Base-by-base conservation (phyloP, 2,888 invertebrate genomes). In the Sialis fuliginosa region DNA sequence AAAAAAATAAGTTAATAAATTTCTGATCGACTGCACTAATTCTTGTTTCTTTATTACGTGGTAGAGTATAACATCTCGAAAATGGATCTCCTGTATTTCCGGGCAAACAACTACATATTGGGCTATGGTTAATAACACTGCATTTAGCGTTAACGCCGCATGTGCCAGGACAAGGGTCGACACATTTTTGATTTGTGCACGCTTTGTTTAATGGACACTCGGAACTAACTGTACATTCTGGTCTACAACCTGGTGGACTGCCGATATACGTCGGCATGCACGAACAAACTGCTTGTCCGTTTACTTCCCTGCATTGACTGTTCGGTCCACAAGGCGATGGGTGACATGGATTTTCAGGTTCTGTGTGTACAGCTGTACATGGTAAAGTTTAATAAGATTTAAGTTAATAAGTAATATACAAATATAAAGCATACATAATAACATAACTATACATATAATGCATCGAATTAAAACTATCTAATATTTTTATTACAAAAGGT, bases 281-380 rank as follows among this genome's bases (percentile, higher is more conserved):
- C 33, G 66, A 65, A 53, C 70, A 70, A 39, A 67, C 62, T 7
- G 70, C 68, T 53, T 61, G 56, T 39, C 62, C 65, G 54, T 83
- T 82, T 31, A 75, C 61, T 60, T 78, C 80, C 54, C 77, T 76
- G 58, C 89, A 89, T 55, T 79, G 71, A 52, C 87, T 85, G 58
- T 87, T 86, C 6, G 85, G 78, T 35, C 89, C 89, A 59, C 89
- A 90, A 0, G 87, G 86, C 4, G 82, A 79, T 45, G 86, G 85
- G 49, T 70, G 62, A 57, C 88, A 88, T 2, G 84, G 84, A 56
- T 78, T 70, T 44, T 55, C 53, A 44, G 40, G 56, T 34, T 43
- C 49, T 44, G 51, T 50, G 50, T 63, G 63, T 45, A 58, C 52
- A 51, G 61, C 70, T 60, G 59, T 12, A 60, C 22, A 22, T 22